Base-by-base conservation (phyloP, 1,140 invertebrate species). In the Macrostomum lignano region DNA sequence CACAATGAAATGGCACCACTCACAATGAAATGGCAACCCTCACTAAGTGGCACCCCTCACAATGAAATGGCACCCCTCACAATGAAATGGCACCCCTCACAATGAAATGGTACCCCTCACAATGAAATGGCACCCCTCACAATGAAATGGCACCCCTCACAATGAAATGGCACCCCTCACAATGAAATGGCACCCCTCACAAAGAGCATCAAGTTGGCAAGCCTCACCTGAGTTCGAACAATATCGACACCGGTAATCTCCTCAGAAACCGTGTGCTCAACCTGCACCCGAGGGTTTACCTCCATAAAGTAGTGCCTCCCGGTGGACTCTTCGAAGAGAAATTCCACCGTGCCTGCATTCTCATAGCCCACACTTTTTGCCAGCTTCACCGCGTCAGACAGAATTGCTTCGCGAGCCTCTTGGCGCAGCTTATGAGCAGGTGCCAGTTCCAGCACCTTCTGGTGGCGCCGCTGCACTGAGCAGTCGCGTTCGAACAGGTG, bases 281-380 rank as follows among this genome's bases (percentile, higher is more conserved):
- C 91, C 67, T 98, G 88, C 14, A 98, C 63, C 39, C 81, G 67
- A 23, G 88, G 84, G 55, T 99, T 99, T 1, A 99, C 91, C 66
- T 99, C 91, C 47, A 99, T 99, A 51, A 99, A 99, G 58, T 77
- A 98, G 56, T 93, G 84, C 45, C 86, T 75, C 5, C 81, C 82
- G 28, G 68, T 43, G 3, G 20, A 63, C 35, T 75, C 70, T 44
- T 96, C 88, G n/a, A 74, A 62, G 6, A 99, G 60, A 60, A 96
- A 99, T 56, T 99, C 91, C 0, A 94, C 88, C 1, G 91, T 98
- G 29, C 91, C 88, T 13, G 84, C 84, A 59, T 93, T 93, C 43
- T 57, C 19, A 30, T 36, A 36, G 2, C 81, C 79, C 3, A 98
- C 91, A 53, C 78, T 69, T 44, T 64, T 67, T 1, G 77, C 81